These are phyloP conservation scores for Eulithis prunata DNA, from an alignment of 2,888 invertebrate species.

Conservation along the genomic window DNA sequence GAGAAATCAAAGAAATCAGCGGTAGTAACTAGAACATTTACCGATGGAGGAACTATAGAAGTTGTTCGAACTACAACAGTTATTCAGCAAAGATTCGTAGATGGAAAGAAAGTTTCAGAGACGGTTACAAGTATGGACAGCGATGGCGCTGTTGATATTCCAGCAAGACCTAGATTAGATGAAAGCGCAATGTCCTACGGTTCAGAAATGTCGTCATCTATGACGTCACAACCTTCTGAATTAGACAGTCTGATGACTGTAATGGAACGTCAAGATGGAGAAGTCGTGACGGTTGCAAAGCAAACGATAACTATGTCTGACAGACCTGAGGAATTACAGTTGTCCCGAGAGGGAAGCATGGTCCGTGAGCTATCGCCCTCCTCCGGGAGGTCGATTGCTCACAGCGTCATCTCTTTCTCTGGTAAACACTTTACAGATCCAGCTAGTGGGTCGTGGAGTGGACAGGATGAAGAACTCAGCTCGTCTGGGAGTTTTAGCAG, in stretches of 20 bases:
- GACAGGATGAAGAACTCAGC: conserved; percentile 81
- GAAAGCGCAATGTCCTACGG: conserved; percentile 74
- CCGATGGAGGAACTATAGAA: conserved; percentile 70
- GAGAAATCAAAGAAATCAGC: conserved; percentile 63
- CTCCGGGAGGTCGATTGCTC: conserved; percentile 80
- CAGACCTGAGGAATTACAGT: conserved; percentile 75
- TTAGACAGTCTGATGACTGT: conserved; percentile 80
- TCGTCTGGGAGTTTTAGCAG: conserved; percentile 82
- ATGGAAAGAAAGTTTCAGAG: conserved; percentile 79
- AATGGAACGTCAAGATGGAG: conserved; percentile 76
- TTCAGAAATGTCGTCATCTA: conserved; percentile 81
- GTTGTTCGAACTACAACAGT: conserved; percentile 76
- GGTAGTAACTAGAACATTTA: conserved; percentile 58
- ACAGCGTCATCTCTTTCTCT: conserved; percentile 73
- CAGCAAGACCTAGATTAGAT: conserved; percentile 65
- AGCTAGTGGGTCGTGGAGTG: conserved; percentile 83
- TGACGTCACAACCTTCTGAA: conserved; percentile 80
- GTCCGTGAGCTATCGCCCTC: conserved; percentile 81
- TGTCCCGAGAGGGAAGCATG: conserved; percentile 71
- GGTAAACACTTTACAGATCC: conserved; percentile 84
- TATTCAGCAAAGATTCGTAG: conserved; percentile 76
- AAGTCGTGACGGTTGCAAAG: conserved; percentile 73
- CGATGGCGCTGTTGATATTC: conserved; percentile 78
- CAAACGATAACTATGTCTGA: conserved; percentile 69
- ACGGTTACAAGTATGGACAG: conserved; percentile 70